Percentiles rank a stretch among this genome's conserved stretches.
Evolutionary conservation across 1,140 invertebrate genomes (phyloP).

Genomic region (Octopus bimaculoides): DNA sequence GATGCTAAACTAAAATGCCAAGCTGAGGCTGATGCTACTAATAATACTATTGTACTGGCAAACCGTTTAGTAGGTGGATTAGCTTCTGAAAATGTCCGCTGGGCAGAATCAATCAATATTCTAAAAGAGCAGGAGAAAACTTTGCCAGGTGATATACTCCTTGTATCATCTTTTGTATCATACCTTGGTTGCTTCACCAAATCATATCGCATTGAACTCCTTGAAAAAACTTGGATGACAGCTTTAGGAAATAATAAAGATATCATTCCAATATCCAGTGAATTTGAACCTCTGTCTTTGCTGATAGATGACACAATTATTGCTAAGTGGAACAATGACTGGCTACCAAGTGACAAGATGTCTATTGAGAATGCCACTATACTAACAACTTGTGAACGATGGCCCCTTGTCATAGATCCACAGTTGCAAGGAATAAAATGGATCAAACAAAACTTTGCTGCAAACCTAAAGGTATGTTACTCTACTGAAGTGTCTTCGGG

Average conservation of each 20-base stretch:
- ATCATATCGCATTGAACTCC: constrained; percentile 79
- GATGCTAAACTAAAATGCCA: constrained; percentile 79
- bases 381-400: constrained; percentile 83
- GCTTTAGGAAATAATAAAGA: constrained; percentile 59
- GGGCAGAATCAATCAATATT: constrained; percentile 88
- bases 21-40: constrained; percentile 51
- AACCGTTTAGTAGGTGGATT: constrained; percentile 88
- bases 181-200: constrained; percentile 94
- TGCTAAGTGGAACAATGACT: constrained; percentile 91
- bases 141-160: constrained; percentile 84
- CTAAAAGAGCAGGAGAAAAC: constrained; percentile 82
- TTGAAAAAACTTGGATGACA: constrained; percentile 76
- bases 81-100: constrained; percentile 88
- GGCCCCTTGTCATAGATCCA: constrained; percentile 94
- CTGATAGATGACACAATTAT: constrained; percentile 85
- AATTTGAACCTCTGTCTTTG: constrained; percentile 77
- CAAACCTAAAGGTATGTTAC: constrained; percentile 61
- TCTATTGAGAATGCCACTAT: constrained; percentile 94
- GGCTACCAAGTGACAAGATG: constrained; percentile 88
- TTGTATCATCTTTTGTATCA: constrained; percentile 89
- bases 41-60: constrained; percentile 83
- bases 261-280: constrained; percentile 78
- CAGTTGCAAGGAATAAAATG: constrained; percentile 80
- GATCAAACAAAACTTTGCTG: constrained; percentile 89
- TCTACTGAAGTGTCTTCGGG: too few relatives aligned